Conservation (phyloP, 2,888 invertebrate genomes). For the Latheticus oryzae region DNA sequence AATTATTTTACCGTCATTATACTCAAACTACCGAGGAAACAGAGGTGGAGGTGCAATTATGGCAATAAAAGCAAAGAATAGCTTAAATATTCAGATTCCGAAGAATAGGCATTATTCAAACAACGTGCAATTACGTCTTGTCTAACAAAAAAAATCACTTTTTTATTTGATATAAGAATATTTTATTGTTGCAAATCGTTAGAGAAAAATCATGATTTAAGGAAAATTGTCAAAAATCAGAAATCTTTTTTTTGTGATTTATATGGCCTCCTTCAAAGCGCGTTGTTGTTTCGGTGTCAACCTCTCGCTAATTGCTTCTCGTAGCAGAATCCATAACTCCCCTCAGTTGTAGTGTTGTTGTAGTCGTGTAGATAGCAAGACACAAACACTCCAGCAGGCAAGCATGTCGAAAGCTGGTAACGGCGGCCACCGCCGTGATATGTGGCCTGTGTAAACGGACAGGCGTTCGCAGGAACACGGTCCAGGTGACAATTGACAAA, state of each 20-base stretch:
- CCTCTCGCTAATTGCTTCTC: slow-evolving; percentile 28
- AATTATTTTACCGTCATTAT: slow-evolving; percentile 12
- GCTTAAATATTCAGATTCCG: neutral
- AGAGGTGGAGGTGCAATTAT: too few species aligned
- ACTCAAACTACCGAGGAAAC: slow-evolving; percentile 3
- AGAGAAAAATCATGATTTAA: too few species aligned
- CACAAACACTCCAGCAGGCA: slow-evolving; percentile 40
- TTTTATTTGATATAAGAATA: too few species aligned
- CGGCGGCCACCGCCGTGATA: slow-evolving; percentile 57
- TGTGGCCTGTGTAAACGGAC: slow-evolving; percentile 60
- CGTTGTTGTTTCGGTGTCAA: slow-evolving; percentile 18
- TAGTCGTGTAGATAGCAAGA: slow-evolving; percentile 47
- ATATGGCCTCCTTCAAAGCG: too few species aligned
- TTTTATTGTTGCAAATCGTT: too few species aligned
- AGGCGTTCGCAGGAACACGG: slow-evolving; percentile 58
- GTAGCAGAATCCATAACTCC: slow-evolving; percentile 36
- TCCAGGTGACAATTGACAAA: slow-evolving; percentile 66
- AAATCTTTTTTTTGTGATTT: too few species aligned
- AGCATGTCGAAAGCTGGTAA: slow-evolving; percentile 41
- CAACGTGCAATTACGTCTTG: too few species aligned
- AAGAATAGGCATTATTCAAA: too few species aligned
- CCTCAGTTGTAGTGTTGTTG: slow-evolving; percentile 35
- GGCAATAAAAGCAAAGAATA: too few species aligned
- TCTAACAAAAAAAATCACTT: too few species aligned
- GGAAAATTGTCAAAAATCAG: too few species aligned